These are phyloP conservation scores for Epinephelus awoara DNA, from an alignment of 2,797 vertebrate species.

Conservation along the genomic window DNA sequence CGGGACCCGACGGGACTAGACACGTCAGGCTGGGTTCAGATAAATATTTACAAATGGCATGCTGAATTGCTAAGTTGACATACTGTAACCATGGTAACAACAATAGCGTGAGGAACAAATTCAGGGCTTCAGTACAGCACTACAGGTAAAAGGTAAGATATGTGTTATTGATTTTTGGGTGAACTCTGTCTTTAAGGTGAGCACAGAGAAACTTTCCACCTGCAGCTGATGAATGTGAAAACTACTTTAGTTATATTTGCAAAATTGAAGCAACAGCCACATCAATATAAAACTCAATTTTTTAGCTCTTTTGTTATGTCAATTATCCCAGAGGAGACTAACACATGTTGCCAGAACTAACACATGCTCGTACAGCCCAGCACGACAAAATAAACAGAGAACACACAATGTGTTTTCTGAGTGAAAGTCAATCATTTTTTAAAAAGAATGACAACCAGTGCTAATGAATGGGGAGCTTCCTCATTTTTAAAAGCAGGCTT, in stretches of 20 bases:
- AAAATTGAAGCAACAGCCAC: background rate
- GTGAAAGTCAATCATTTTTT: background rate
- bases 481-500: constrained; percentile 9
- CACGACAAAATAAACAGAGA: background rate
- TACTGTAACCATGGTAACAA: no score
- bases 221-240: background rate
- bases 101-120: no score
- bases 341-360: background rate
- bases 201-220: background rate
- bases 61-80: no score
- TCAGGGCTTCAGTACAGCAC: no score
- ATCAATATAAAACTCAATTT: background rate
- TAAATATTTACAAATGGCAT: no score
- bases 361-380: background rate
- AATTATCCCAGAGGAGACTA: background rate
- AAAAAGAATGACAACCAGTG: constrained; percentile 1
- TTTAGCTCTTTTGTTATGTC: background rate
- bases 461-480: constrained; percentile 7
- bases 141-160: no score
- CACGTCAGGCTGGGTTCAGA: no score
- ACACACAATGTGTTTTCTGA: background rate
- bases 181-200: no score
- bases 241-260: no score
- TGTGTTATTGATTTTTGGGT: no score
- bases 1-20: no score